Evolutionary conservation across 2,888 invertebrate genomes (phyloP), one percentile per base, ranked within the genome.

Genomic region (Parnassius glacialis): DNA sequence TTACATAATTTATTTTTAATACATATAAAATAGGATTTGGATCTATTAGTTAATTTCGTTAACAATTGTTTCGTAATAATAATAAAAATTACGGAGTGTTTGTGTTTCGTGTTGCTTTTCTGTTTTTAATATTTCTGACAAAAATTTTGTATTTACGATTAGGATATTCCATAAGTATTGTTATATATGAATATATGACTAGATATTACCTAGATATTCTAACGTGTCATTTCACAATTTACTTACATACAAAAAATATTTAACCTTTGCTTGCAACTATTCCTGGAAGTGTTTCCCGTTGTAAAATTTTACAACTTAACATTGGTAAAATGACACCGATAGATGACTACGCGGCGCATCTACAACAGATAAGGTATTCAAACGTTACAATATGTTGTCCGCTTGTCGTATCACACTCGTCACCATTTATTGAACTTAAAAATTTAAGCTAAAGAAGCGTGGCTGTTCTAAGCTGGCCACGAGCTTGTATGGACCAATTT

Each of bases 401-500:
- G 50, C 58, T 58, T 58, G 58, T 62, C 62, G 54, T 57, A 54
- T 59, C 59, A 62, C 55, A 9, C 57, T n/a, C 51, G 47, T 0
- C 53, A 12, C 34, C 45, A 42, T 61, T 48, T 47, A 45, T 52
- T 44, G 34, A 9, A 10, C 25, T 12, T 45, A 56, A 57, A 51
- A 52, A 48, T 41, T 34, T 34, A 5, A 59, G 43, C 47, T n/a
- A 12, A 9, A 47, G 13, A 9, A 47, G 13, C 45, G n/a, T 12
- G 52, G 25, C 51, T 16, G 51, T 41, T 16, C 11, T 3, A 50
- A 11, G 34, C 34, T 10, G 16, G 9, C 9, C 16, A 43, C 13
- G 5, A 34, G 34, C 34, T 34, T 34, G 1, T 34, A 7, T 7
- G 1, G 5, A 34, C 34, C 7, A 34, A 34, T 34, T 34, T 34